These are phyloP conservation scores for Sanderia malayensis DNA, from an alignment of 30 jellyfish, hydroid and myxozoan species.

Conservation along the genomic window DNA sequence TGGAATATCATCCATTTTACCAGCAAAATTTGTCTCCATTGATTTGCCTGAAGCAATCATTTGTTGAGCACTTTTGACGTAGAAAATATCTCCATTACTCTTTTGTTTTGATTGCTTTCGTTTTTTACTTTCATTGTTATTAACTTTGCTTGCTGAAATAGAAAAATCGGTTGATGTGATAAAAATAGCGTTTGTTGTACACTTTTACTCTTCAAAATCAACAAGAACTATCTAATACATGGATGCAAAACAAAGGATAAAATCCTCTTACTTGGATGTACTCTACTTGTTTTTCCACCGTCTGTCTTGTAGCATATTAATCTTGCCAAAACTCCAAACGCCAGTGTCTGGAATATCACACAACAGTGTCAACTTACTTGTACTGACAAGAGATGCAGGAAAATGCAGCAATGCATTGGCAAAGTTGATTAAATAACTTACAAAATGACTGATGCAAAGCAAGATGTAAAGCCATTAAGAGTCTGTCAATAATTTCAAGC, in stretches of 20 bases:
- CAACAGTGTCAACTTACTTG: too few relatives aligned
- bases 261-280: constrained; percentile 51
- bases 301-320: constrained; percentile 43
- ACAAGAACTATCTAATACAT: background rate
- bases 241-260: too few relatives aligned
- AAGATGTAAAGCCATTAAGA: too few relatives aligned
- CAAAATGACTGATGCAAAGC: too few relatives aligned
- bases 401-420: too few relatives aligned
- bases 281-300: constrained; percentile 64
- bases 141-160: background rate
- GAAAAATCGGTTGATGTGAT: background rate
- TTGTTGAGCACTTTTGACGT: background rate
- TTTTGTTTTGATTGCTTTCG: background rate
- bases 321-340: constrained; percentile 59
- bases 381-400: too few relatives aligned
- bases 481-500: too few relatives aligned
- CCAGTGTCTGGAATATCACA: constrained; percentile 62
- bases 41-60: background rate
- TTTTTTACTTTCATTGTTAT: background rate
- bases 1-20: background rate
- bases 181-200: background rate
- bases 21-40: background rate
- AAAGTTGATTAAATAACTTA: too few relatives aligned
- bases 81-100: background rate
- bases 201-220: background rate